Conservation (phyloP, 2,797 vertebrate species). For the Anguilla obscura region DNA sequence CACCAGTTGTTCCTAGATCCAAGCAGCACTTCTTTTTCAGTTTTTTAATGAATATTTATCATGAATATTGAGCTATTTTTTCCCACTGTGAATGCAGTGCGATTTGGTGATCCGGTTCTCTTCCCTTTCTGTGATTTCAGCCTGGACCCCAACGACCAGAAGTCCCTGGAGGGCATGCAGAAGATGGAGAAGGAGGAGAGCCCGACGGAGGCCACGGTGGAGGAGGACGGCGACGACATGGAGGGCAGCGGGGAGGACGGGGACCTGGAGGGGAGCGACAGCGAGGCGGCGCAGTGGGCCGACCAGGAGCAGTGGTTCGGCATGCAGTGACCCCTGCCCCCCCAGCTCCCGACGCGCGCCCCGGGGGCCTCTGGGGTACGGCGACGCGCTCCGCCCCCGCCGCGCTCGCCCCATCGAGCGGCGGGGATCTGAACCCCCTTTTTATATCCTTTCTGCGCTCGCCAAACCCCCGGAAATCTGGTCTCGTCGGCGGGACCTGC, state of each 20-base stretch:
- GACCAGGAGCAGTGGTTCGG: conserved; percentile 99
- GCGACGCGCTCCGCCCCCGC: neutral
- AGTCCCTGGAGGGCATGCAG: conserved; percentile 97
- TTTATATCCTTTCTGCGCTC: neutral
- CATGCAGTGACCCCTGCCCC: conserved; percentile 81
- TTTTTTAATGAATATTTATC: too few relatives aligned
- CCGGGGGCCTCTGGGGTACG: neutral
- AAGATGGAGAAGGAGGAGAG: conserved; percentile 99
- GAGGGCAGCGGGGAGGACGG: conserved; percentile 98
- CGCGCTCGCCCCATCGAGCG: neutral
- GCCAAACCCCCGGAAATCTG: neutral
- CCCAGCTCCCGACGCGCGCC: neutral
- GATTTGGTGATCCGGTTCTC: neutral
- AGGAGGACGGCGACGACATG: conserved; percentile 98
- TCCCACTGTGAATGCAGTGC: neutral
- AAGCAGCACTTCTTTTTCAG: too few relatives aligned
- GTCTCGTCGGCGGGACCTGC: neutral
- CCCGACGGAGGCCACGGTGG: conserved; percentile 92
- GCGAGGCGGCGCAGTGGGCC: conserved; percentile 96
- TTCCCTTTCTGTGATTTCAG: conserved; percentile 58
- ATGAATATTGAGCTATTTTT: too few relatives aligned
- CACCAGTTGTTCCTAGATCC: too few relatives aligned
- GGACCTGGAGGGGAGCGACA: conserved; percentile 97
- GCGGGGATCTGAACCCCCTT: neutral
- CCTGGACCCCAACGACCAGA: conserved; percentile 97